These are phyloP conservation scores for Spheniscus mendiculus DNA, from an alignment of 2,113 vertebrate genomes.

Conservation along the genomic window DNA sequence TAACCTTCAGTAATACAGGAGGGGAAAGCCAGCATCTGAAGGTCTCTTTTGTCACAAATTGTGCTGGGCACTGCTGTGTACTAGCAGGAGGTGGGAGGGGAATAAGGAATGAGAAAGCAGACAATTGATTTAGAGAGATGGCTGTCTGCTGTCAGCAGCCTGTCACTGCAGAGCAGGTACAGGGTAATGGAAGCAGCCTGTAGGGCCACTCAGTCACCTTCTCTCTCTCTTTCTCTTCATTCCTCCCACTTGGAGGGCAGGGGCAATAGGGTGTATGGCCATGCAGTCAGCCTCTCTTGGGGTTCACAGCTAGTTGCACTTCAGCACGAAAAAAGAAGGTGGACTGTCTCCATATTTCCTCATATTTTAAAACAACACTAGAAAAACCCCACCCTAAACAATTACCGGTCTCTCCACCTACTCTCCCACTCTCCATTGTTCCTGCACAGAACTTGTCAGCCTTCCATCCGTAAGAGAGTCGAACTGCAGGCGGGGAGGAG, in stretches of 20 bases:
- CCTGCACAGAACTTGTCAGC: conserved; percentile 61
- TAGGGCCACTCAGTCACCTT: background rate
- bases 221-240: background rate
- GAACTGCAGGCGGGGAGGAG: conserved; percentile 40
- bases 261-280: background rate
- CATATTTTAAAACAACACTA: conserved; percentile 35
- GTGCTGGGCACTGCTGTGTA: background rate
- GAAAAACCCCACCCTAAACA: conserved; percentile 56
- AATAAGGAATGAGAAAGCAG: background rate
- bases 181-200: background rate
- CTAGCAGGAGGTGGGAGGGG: conserved; percentile 7
- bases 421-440: conserved; percentile 59
- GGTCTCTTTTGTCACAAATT: background rate
- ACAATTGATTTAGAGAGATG: conserved; percentile 1
- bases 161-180: conserved; percentile 25
- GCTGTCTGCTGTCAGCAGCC: conserved; percentile 20
- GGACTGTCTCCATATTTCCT: conserved; percentile 33
- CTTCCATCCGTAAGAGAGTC: conserved; percentile 47
- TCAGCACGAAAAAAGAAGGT: background rate
- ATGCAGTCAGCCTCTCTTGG: background rate
- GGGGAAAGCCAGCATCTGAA: background rate
- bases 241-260: conserved; percentile 15
- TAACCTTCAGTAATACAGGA: background rate
- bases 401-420: conserved; percentile 48
- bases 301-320: conserved; percentile 42